phyloP scores from a whole-genome alignment of 2,113 vertebrate genomes.

The Scophthalmus maximus region DNA sequence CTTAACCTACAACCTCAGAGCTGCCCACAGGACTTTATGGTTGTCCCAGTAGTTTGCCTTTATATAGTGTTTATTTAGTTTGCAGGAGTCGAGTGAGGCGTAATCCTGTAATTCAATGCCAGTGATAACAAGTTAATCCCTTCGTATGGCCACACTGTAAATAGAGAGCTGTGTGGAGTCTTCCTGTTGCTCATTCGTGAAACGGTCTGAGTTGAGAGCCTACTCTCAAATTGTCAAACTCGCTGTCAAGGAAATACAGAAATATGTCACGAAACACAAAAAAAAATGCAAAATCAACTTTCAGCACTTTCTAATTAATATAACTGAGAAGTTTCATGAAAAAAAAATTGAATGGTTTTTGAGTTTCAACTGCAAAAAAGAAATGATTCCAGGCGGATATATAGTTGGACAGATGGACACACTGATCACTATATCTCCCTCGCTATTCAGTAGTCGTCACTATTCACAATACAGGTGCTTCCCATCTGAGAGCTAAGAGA shows the following conservation, averaged over 20 bases:
- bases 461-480: slow-evolving; percentile 10
- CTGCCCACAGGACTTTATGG: neutral
- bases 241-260: neutral
- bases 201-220: neutral
- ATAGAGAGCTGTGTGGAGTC: neutral
- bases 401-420: neutral
- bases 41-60: neutral
- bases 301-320: neutral
- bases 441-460: neutral
- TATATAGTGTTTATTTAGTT: neutral
- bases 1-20: neutral
- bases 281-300: neutral
- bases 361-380: neutral
- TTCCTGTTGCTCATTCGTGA: neutral
- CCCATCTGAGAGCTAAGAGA: slow-evolving; percentile 28
- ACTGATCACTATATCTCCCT: neutral
- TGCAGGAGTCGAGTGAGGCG: neutral
- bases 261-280: neutral
- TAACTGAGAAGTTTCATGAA: neutral
- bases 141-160: neutral
- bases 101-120: neutral
- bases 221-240: neutral
- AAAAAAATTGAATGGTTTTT: neutral
- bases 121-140: slow-evolving; percentile 1
- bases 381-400: neutral